Base-by-base conservation (phyloP, 1,140 invertebrate genomes). In the Luehdorfia chinensis region DNA sequence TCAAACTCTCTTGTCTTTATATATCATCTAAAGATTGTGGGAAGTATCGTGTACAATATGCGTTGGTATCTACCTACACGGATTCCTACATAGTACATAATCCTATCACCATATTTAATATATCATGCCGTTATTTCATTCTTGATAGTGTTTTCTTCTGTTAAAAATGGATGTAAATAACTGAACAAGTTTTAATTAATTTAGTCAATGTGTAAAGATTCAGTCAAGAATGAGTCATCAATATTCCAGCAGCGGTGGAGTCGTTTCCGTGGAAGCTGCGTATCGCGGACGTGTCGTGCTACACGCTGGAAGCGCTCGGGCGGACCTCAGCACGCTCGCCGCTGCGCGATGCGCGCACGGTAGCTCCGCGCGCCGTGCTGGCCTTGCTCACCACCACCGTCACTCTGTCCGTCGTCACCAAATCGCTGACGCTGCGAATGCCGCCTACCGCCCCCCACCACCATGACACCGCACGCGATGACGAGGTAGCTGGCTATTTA, bases 261-360 rank as follows among this genome's bases (percentile, higher is more conserved):
- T 73, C 71, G 4, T 83, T 84, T 28, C 80, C 80, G 0, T 83
- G 78, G 80, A 75, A 69, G 41, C 41, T 75, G 12, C 46, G 59
- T 0, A 21, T 81, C 5, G 58, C 65, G 0, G 75, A 75, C 34
- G 44, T 79, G n/a, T 75, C 76, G 2, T 83, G 78, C 45, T 80
- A 79, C 41, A 75, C 68, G 2, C 41, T 81, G 5, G 75, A 75
- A 37, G 33, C 55, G 1, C 39, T 31, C 7, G 15, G 8, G 4
- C 14, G 11, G 4, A 18, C 31, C 3, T 52, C 61, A 3, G 27
- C 19, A 2, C 52, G 41, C 25, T 67, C 67, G 0, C 60, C 59
- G 21, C 48, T 73, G 16, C 69, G 65, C 3, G n/a, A 39, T 4
- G 14, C 45, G 2, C 6, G 37, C 7, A 19, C 27, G 1, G 52